These are phyloP conservation scores for Pipistrellus pygmaeus DNA, from an alignment of 2,797 vertebrate genomes.

Conservation along the genomic window DNA sequence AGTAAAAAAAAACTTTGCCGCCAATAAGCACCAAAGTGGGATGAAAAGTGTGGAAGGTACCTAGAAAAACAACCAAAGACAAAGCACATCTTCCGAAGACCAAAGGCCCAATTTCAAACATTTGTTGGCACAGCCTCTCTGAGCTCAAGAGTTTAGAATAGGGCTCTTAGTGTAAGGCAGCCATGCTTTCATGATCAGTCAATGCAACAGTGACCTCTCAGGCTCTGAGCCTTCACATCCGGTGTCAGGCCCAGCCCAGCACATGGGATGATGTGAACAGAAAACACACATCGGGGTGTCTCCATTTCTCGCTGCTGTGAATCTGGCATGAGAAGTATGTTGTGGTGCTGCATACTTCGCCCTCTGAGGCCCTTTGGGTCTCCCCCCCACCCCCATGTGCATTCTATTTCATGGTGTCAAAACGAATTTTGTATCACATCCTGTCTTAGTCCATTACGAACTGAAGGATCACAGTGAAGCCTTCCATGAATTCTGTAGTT, in stretches of 20 bases:
- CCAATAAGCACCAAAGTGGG: not conserved
- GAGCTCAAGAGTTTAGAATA: constrained; percentile 49
- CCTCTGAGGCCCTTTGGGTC: constrained; percentile 36
- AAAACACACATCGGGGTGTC: not conserved
- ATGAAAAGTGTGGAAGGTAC: not conserved
- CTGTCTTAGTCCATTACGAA: constrained; percentile 71
- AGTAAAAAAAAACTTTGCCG: not conserved
- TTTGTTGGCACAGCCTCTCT: constrained; percentile 47
- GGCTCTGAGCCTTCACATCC: not conserved
- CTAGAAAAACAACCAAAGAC: constrained; percentile 71
- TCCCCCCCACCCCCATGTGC: not conserved
- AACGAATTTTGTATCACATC: constrained; percentile 69
- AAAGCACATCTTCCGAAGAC: constrained; percentile 25
- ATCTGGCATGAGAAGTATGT: constrained; percentile 11
- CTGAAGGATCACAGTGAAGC: constrained; percentile 60
- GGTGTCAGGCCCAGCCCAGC: not conserved
- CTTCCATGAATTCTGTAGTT: constrained; percentile 58
- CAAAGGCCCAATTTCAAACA: constrained; percentile 57
- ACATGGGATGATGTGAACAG: not conserved
- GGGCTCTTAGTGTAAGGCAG: constrained; percentile 38
- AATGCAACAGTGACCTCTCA: not conserved
- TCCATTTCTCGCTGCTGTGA: not conserved
- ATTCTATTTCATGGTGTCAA: constrained; percentile 61
- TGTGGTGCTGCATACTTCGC: constrained; percentile 58
- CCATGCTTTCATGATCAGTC: not conserved